Evolutionary conservation across 1,140 invertebrate species (phyloP).

Genomic region (Ips typographus): DNA sequence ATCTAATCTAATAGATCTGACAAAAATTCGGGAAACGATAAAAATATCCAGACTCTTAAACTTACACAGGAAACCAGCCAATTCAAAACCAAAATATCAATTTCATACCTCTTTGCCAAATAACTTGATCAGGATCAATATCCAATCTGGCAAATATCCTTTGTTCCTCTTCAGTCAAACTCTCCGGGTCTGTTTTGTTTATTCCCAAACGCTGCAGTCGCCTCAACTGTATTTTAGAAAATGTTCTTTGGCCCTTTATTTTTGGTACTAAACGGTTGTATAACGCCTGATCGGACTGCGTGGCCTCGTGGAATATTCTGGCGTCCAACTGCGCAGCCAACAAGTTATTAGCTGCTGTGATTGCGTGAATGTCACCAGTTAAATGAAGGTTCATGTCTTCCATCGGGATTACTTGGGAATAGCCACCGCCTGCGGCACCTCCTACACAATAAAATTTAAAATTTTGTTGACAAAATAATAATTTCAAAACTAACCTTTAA

Average conservation of each 20-base stretch:
- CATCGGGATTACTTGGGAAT: slow-evolving; percentile 96
- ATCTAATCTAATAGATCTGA: too few relatives aligned
- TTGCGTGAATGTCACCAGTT: slow-evolving; percentile 98
- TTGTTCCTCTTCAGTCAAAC: slow-evolving; percentile 79
- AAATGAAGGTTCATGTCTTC: slow-evolving; percentile 99
- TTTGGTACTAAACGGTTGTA: slow-evolving; percentile 86
- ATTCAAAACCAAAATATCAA: not conserved
- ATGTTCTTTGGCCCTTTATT: slow-evolving; percentile 73
- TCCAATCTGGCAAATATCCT: slow-evolving; percentile 81
- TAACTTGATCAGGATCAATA: slow-evolving; percentile 88
- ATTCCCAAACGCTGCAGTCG: slow-evolving; percentile 84
- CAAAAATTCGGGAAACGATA: too few relatives aligned
- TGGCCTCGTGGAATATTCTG: slow-evolving; percentile 93
- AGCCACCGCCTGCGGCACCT: slow-evolving; percentile 65
- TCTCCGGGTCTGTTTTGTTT: slow-evolving; percentile 81
- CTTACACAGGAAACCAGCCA: not conserved
- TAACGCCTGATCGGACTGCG: slow-evolving; percentile 83
- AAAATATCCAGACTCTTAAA: not conserved
- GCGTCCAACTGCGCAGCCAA: slow-evolving; percentile 93
- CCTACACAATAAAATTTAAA: slow-evolving; percentile 19
- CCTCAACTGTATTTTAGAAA: slow-evolving; percentile 81
- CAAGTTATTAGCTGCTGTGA: slow-evolving; percentile 96
- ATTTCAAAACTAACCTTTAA: slow-evolving; percentile 70
- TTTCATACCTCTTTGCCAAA: slow-evolving; percentile 85
- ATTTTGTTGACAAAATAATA: slow-evolving; percentile 4